Conservation (phyloP, 2,113 vertebrate species). For the Pleuronectes platessa region DNA sequence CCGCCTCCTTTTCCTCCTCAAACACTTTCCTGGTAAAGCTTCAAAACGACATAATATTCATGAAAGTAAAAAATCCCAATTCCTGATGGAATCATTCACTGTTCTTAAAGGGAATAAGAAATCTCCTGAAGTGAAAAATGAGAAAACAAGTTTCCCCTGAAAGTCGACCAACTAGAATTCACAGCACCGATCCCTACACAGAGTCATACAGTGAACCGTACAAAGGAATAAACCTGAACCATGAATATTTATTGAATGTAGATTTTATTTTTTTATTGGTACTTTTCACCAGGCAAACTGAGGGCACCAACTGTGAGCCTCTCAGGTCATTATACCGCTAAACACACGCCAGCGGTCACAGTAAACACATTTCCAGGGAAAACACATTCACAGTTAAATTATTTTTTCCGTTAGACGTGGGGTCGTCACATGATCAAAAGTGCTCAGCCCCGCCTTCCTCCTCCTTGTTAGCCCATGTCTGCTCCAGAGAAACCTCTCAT, state of each 20-base stretch:
- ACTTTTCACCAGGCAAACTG: constrained; percentile 23
- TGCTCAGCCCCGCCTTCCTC: constrained; percentile 51
- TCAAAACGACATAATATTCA: not conserved
- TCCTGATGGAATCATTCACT: not conserved
- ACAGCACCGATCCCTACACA: constrained; percentile 12
- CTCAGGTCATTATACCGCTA: constrained; percentile 62
- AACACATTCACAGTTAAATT: constrained; percentile 61
- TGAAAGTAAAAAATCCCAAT: constrained; percentile 1
- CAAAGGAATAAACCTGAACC: constrained; percentile 43
- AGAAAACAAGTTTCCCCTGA: constrained; percentile 4
- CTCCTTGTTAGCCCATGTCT: constrained; percentile 63
- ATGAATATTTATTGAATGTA: constrained; percentile 62
- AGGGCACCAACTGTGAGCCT: constrained; percentile 40
- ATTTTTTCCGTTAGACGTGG: constrained; percentile 48
- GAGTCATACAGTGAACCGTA: constrained; percentile 22
- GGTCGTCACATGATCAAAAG: constrained; percentile 71
- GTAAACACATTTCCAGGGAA: constrained; percentile 66
- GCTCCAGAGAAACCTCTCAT: constrained; percentile 64
- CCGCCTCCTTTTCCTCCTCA: constrained; percentile 27
- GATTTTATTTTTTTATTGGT: constrained; percentile 66
- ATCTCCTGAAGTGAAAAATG: constrained; percentile 19
- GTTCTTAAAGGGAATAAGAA: constrained; percentile 13
- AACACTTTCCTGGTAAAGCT: constrained; percentile 11
- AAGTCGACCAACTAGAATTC: constrained; percentile 9
- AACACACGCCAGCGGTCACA: constrained; percentile 53